Evolutionary conservation across 1,140 invertebrate genomes (phyloP), one percentile per base, ranked within the genome.

Genomic region (Brachionus rubens): DNA sequence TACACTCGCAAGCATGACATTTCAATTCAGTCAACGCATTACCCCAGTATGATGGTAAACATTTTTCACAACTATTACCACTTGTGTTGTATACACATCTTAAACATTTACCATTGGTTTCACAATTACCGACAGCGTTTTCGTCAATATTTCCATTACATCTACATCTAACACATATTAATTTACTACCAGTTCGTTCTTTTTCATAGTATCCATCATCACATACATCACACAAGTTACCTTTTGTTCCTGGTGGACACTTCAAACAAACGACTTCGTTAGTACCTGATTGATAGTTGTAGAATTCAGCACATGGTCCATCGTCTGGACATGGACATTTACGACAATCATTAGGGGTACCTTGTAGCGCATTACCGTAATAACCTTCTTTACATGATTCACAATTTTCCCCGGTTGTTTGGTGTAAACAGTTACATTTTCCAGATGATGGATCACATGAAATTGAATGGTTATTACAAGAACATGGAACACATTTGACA

Each of bases 51-150:
- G 91, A 93, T 65, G 91, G 88, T 76, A 94, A 84, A 86, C 96
- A 99, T 80, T 90, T 89, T 78, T 98, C 94, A 83, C 96, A 89
- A 77, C 81, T 79, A 46, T 80, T 82, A 2, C 96, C 96, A 28
- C 89, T 93, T 2, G 96, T 98, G 80, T 96, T 96, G 82, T 97
- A 92, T 76, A 98, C 95, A 83, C 96, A 99, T 81, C 96, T 98
- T 0, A 95, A 83, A 87, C 96, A 99, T 82, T 95, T 91, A 46
- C 96, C 96, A 24, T 91, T 94, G 10, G 90, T 91, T 41, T 85
- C 80, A 79, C 84, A 85, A 79, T 85, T 85, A 1, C 79, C 81
- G 19, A 85, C 81, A 76, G 82, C 82, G 78, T 85, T 97, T 0
- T 90, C 88, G 83, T 98, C 96, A 40, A 98, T 93, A 80, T 99